A percentile compares a stretch with the other conserved stretches of the same genome.
Conservation (phyloP, 2,113 vertebrate genomes). For the Perccottus glenii region DNA sequence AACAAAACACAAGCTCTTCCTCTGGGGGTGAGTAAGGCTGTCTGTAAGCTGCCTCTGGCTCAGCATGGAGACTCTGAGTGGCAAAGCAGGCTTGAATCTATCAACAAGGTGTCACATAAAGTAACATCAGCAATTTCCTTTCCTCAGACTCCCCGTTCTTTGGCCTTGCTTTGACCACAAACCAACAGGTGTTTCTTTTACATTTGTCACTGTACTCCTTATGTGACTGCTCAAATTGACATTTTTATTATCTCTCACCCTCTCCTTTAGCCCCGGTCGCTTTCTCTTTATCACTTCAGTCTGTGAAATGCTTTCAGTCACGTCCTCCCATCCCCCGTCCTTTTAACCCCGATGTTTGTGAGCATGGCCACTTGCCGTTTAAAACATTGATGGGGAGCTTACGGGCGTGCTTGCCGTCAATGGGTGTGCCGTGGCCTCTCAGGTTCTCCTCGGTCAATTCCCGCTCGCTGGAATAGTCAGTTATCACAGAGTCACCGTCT, state of each 20-base stretch:
- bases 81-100: slow-evolving; percentile 45
- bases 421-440: slow-evolving; percentile 73
- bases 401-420: slow-evolving; percentile 81
- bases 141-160: neutral
- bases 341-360: slow-evolving; percentile 24
- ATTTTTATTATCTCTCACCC: neutral
- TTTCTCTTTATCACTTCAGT: slow-evolving; percentile 42
- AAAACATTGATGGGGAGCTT: slow-evolving; percentile 80
- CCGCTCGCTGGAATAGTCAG: slow-evolving; percentile 88
- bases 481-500: slow-evolving; percentile 89
- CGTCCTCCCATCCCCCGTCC: slow-evolving; percentile 12
- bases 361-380: slow-evolving; percentile 81
- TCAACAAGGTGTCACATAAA: slow-evolving; percentile 59
- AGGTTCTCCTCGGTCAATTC: slow-evolving; percentile 84
- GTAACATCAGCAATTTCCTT: slow-evolving; percentile 15
- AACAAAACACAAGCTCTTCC: slow-evolving; percentile 52
- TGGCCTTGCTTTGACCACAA: slow-evolving; percentile 10
- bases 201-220: neutral
- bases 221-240: neutral
- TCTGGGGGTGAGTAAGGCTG: slow-evolving; percentile 54
- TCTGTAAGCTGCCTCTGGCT: slow-evolving; percentile 45
- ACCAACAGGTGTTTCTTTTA: slow-evolving; percentile 31
- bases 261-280: slow-evolving; percentile 10
- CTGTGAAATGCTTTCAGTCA: slow-evolving; percentile 12
- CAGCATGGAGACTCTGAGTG: slow-evolving; percentile 26